Conservation (phyloP, 1,140 invertebrate species). For the Cyphomyrmex costatus region DNA sequence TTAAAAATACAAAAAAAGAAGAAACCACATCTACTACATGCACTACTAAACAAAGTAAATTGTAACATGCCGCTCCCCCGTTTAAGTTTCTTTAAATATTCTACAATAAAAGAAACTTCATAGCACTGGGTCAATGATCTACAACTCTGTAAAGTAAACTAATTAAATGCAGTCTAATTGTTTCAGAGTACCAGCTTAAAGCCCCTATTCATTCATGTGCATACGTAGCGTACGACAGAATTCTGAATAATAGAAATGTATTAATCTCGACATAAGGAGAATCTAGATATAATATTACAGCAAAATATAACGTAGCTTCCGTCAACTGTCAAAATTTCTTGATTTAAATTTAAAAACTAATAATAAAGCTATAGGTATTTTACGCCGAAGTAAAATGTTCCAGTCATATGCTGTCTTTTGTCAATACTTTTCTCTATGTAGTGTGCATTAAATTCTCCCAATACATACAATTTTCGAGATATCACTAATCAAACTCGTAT, state of each 20-base stretch:
- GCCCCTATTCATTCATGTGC: background rate
- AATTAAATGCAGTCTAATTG: conserved; percentile 62
- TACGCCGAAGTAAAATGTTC: conserved; percentile 4
- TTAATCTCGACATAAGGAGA: conserved; percentile 15
- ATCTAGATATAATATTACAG: conserved; percentile 26
- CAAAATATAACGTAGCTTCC: background rate
- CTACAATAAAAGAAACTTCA: conserved; percentile 44
- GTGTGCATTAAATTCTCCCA: conserved; percentile 18
- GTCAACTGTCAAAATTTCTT: conserved; percentile 4
- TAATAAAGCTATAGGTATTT: conserved; percentile 41
- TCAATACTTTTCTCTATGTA: conserved; percentile 22
- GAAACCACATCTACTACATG: conserved; percentile 43
- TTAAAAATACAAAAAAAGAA: conserved; percentile 36
- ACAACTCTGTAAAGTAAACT: conserved; percentile 61
- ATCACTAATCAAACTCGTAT: conserved; percentile 31
- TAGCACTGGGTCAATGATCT: conserved; percentile 52
- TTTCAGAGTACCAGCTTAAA: conserved; percentile 41
- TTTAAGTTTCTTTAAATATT: conserved; percentile 12
- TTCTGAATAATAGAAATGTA: background rate
- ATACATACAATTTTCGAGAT: conserved; percentile 31
- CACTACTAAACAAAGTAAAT: conserved; percentile 44
- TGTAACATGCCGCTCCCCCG: background rate
- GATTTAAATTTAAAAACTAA: conserved; percentile 9
- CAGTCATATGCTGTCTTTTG: conserved; percentile 16
- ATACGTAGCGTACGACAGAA: background rate